Evolutionary conservation across 2,888 invertebrate genomes (phyloP).

Genomic region (Iphiclides podalirius): DNA sequence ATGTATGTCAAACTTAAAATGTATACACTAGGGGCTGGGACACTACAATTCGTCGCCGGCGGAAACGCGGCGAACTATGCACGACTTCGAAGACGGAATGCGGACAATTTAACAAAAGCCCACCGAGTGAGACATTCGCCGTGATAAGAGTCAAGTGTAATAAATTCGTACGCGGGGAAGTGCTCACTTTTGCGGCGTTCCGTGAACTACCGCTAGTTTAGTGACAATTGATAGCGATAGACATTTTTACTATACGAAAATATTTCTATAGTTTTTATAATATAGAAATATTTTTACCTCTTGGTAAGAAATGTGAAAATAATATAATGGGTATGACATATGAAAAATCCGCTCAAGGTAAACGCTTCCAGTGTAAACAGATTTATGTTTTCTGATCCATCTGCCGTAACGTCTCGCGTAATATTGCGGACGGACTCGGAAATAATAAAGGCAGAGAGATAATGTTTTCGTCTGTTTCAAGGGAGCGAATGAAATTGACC

Average conservation of each 20-base stretch:
- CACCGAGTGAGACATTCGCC: constrained; percentile 64
- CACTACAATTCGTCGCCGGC: constrained; percentile 43
- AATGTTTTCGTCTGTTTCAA: constrained; percentile 65
- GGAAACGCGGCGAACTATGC: constrained; percentile 60
- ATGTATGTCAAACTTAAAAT: no score
- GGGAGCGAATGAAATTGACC: constrained; percentile 59
- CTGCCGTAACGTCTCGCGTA: constrained; percentile 67
- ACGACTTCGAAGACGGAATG: constrained; percentile 56
- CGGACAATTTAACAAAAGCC: constrained; percentile 67
- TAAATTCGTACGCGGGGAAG: constrained; percentile 61
- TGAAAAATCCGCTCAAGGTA: constrained; percentile 41
- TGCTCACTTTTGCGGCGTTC: constrained; percentile 30
- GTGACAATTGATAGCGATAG: no score
- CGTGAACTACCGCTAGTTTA: constrained; percentile 49
- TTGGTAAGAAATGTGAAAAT: no score
- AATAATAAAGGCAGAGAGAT: constrained; percentile 70
- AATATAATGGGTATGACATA: constrained; percentile 23
- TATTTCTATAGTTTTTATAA: no score
- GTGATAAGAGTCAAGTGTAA: constrained; percentile 67
- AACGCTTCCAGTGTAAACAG: constrained; percentile 59
- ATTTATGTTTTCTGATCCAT: constrained; percentile 76
- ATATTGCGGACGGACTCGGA: constrained; percentile 70
- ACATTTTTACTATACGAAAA: no score
- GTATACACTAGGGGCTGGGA: no score
- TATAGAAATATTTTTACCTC: no score